Evolutionary conservation across 2,888 invertebrate species (phyloP), one percentile per base, ranked within the genome.

Genomic region (Torymus aiolomorphi): DNA sequence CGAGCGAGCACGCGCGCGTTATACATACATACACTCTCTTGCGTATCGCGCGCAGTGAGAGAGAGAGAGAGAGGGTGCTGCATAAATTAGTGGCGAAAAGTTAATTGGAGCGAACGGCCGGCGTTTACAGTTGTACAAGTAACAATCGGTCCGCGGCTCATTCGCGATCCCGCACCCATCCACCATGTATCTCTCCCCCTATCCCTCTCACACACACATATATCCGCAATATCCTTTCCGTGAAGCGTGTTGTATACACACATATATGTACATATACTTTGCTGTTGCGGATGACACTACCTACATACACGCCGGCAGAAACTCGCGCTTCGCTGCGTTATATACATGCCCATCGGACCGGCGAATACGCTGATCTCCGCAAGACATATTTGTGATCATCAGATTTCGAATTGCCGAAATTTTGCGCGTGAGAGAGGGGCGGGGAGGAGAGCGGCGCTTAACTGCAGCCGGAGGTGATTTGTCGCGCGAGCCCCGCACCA

Each of bases 71-170:
- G 24, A 24, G 24, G 20, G n/a, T 18, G 52, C 84, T 85, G 88
- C 87, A 89, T 89, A 89, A 89, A 89, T 89, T 89, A 89, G 88
- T 87, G 88, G 88, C 87, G 88, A 89, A 89, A 89, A 89, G 89
- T 89, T 89, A 89, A 89, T 89, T 89, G 88, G 88, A 88, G 88
- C 88, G 87, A 87, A 89, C 88, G 49, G 49, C 18, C 84, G 84
- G 86, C 87, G 86, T 88, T 88, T 86, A 84, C 88, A 86, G 84
- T 84, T 86, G 86, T 88, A 87, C 88, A 88, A 88, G 88, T 88
- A 88, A 87, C 88, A 86, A 86, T 84, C 82, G 79, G 82, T 85
- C 76, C 66, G 61, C 76, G 76, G 69, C 74, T 71, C 82, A 76
- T 83, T 82, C 76, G 78, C 66, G 79, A 69, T 78, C 18, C 59